Evolutionary conservation across 2,888 invertebrate species (phyloP), one percentile per base, ranked within the genome.

Genomic region (Pterobdella sp.): DNA sequence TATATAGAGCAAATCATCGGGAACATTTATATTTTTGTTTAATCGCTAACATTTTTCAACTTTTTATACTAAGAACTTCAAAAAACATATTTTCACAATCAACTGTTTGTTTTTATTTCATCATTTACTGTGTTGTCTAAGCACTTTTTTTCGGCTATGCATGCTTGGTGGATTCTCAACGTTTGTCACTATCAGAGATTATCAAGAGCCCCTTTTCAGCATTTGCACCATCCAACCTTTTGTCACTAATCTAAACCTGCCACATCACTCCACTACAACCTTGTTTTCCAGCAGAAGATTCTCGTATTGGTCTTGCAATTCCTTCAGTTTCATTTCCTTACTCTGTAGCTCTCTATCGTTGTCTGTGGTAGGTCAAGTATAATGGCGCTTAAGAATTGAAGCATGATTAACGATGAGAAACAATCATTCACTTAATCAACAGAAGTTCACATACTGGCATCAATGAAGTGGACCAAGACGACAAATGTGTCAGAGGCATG

Each of bases 281-380:
- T 76, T 76, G 3, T 71, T 63, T 71, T 76, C 72, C 14, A 75
- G 68, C 7, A 76, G 66, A 60, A 71, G 69, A 42, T 69, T 75
- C 32, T 76, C 76, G 68, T 76, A 76, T 1, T 74, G 72, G 69
- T 76, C 76, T 31, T 75, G 75, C 22, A 76, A 63, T 66, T 76
- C 75, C 72, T 71, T 65, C 73, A 76, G 29, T 49, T 74, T 72
- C 42, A 73, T 72, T 70, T 76, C 76, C 64, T 76, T 76, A 32
- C 72, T 72, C 36, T 60, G 52, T 63, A 75, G 32, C 63, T 76
- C 75, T 64, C 73, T 76, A 56, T 74, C 75, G 64, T 74, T 76
- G 29, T 68, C 76, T 76, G 63, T 42, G n/a, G 42, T 52, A 10
- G 35, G 32, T 18, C 36, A 4, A 72, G 22, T 56, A 31, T 34